phyloP scores from a whole-genome alignment of 2,797 vertebrate species.

The Trematomus bernacchii region DNA sequence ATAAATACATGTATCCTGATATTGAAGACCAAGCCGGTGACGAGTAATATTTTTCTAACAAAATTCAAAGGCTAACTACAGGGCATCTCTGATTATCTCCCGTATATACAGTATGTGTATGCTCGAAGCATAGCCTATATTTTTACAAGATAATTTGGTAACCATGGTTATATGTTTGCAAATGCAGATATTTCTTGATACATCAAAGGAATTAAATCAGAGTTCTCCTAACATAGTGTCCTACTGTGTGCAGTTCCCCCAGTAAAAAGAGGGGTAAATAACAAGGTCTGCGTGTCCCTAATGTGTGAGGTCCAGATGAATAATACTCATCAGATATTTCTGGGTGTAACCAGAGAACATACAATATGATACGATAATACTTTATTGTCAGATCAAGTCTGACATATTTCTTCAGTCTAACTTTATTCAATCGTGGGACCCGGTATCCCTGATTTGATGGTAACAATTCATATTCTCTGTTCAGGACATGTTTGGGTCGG shows the following conservation, averaged over 20 bases:
- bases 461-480: no score
- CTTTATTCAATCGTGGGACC: no score
- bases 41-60: no score
- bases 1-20: no score
- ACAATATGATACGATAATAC: no score
- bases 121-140: not conserved
- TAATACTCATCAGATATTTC: not conserved
- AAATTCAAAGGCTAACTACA: not conserved
- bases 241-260: not conserved
- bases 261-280: not conserved
- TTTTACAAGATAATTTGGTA: not conserved
- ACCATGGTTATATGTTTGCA: not conserved
- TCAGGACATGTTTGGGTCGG: no score
- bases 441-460: no score
- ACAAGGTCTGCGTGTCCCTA: not conserved
- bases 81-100: not conserved
- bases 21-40: no score
- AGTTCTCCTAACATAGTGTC: not conserved
- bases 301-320: not conserved
- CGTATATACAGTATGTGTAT: not conserved
- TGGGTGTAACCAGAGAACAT: not conserved
- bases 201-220: not conserved
- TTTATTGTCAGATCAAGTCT: no score
- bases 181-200: not conserved
- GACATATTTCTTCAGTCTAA: no score